phyloP scores from a whole-genome alignment of 2,113 vertebrate species.

The human region DNA sequence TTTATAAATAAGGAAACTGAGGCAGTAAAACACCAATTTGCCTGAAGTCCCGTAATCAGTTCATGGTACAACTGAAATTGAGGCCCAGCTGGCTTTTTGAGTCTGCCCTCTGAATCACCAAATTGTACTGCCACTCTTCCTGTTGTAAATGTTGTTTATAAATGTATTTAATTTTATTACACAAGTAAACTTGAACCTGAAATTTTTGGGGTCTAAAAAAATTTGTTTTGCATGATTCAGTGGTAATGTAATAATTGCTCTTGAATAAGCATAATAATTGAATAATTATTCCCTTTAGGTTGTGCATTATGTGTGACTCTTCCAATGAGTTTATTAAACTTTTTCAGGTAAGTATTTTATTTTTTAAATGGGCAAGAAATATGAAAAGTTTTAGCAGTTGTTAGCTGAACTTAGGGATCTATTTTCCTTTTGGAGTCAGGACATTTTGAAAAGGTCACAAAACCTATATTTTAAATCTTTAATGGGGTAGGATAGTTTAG shows the following conservation, averaged over 20 bases:
- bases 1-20: conserved; percentile 19
- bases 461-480: conserved; percentile 28
- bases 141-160: neutral
- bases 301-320: conserved; percentile 95
- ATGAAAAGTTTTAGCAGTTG: neutral
- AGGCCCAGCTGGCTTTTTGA: neutral
- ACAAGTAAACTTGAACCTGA: neutral
- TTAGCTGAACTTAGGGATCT: conserved; percentile 35
- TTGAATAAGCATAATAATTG: neutral
- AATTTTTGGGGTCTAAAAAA: neutral
- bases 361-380: conserved; percentile 18
- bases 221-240: neutral
- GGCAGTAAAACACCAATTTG: neutral
- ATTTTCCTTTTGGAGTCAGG: neutral
- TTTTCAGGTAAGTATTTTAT: conserved; percentile 90
- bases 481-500: neutral
- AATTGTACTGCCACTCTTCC: neutral
- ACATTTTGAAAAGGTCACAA: conserved; percentile 26
- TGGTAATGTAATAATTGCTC: neutral
- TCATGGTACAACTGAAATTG: neutral
- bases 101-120: neutral
- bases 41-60: neutral
- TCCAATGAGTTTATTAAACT: conserved; percentile 97
- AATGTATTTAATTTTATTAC: neutral
- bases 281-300: conserved; percentile 83